These are phyloP conservation scores for Oceanites oceanicus DNA, from an alignment of 2,113 vertebrate genomes.

Conservation along the genomic window DNA sequence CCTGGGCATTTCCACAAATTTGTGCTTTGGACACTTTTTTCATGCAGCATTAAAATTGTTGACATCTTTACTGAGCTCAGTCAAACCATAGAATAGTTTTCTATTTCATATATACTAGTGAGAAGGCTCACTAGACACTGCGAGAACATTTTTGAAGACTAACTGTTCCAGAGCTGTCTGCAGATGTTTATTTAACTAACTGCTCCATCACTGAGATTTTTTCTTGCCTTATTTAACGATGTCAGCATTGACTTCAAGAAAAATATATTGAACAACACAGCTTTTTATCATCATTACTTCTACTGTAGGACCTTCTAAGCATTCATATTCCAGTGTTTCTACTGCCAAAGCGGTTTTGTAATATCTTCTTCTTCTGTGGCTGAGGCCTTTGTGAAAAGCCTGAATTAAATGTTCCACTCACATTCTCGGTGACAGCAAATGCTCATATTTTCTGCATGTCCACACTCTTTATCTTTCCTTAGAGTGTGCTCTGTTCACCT, in stretches of 20 bases:
- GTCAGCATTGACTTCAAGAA: not conserved
- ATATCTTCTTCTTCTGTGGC: not conserved
- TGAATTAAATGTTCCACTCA: not conserved
- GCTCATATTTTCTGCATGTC: not conserved
- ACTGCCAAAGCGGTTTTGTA: not conserved
- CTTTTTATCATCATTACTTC: not conserved
- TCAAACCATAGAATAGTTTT: not conserved
- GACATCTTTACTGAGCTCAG: not conserved
- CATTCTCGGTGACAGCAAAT: not conserved
- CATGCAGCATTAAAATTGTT: not conserved
- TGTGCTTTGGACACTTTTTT: not conserved
- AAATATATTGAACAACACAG: not conserved
- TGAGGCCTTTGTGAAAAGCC: not conserved
- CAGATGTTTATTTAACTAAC: not conserved
- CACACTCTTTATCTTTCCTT: not conserved
- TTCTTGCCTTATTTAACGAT: not conserved
- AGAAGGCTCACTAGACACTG: not conserved
- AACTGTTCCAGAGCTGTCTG: not conserved
- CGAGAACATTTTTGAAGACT: not conserved
- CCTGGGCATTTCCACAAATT: not conserved
- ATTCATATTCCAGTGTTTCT: not conserved
- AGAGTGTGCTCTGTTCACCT: not conserved
- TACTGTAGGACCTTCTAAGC: not conserved
- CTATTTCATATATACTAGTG: not conserved
- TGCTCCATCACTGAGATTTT: not conserved